Conservation (phyloP, 2,113 vertebrate genomes). For the Microtus montanus region DNA sequence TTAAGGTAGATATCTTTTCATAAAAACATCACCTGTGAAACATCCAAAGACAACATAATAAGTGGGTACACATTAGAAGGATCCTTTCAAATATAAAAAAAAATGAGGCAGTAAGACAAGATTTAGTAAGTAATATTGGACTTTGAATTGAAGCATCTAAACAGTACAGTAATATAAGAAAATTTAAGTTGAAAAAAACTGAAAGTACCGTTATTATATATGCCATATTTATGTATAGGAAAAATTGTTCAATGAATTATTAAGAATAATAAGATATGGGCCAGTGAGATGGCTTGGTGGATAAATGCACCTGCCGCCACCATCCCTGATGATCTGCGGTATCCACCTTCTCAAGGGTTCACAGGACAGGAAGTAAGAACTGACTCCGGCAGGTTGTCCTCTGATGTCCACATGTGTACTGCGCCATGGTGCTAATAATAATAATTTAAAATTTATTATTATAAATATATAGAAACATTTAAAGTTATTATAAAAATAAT, state of each 20-base stretch:
- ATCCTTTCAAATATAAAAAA: background rate
- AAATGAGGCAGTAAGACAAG: background rate
- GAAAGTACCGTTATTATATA: background rate
- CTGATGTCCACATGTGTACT: background rate
- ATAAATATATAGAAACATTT: background rate
- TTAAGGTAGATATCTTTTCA: background rate
- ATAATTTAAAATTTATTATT: background rate
- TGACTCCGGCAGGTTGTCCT: background rate
- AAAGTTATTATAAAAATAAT: background rate
- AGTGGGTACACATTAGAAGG: background rate
- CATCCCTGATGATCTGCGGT: background rate
- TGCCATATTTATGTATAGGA: background rate
- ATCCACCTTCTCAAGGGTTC: background rate
- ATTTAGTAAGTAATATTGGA: background rate
- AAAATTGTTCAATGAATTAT: background rate
- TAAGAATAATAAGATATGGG: background rate
- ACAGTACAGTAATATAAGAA: background rate
- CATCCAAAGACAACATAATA: background rate
- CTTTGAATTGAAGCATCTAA: background rate
- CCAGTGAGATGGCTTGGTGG: background rate
- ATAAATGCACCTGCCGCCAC: background rate
- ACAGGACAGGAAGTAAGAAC: background rate
- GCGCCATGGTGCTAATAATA: background rate
- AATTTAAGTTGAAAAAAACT: background rate
- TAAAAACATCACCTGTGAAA: background rate